Base-by-base conservation (phyloP, 2,113 vertebrate species). In the Otocyon megalotis region DNA sequence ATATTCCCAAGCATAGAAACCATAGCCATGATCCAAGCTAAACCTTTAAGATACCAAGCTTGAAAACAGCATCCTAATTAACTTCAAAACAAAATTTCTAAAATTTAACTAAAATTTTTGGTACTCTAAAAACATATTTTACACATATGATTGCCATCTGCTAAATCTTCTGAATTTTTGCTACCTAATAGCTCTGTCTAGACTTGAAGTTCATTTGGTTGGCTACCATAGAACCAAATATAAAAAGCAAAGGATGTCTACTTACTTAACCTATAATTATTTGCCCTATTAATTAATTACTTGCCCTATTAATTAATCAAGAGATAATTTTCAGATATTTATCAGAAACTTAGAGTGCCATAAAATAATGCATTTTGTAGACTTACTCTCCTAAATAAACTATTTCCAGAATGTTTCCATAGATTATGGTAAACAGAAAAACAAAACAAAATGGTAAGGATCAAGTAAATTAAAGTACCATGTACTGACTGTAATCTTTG, bases 301-400 rank as follows among this genome's bases (percentile, higher is more conserved):
- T 16, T 76, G 8, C 6, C 15, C 2, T 71, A 86, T 22, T 62
- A 48, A 77, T 28, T 86, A 35, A 79, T 87, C 26, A 76, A 65
- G 16, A 79, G 9, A 53, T 90, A 32, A 83, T 90, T 95, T 91
- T 85, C 53, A 93, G n/a, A 80, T 89, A 88, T 65, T 67, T 86
- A 26, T 86, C 32, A 86, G 62, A 79, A 96, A 89, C 2, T 56
- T 90, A 77, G 13, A 50, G 32, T 65, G 32, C 6, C 67, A 87
- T 50, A 80, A 91, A 93, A 72, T 94, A 5, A 8, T 30, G 43
- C 2, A 71, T 80, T 90, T 83, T 94, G 2, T 32, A 93, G 8
- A 72, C 62, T 88, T 80, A 62, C 14, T 84, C 12, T 92, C 22
- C 50, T 76, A 32, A 89, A 43, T 58, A 22, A 58, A 22, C 3